A percentile compares a stretch with the other conserved stretches of the same genome.
phyloP scores from a whole-genome alignment of 2,888 invertebrate genomes.

The Idaea straminata region DNA sequence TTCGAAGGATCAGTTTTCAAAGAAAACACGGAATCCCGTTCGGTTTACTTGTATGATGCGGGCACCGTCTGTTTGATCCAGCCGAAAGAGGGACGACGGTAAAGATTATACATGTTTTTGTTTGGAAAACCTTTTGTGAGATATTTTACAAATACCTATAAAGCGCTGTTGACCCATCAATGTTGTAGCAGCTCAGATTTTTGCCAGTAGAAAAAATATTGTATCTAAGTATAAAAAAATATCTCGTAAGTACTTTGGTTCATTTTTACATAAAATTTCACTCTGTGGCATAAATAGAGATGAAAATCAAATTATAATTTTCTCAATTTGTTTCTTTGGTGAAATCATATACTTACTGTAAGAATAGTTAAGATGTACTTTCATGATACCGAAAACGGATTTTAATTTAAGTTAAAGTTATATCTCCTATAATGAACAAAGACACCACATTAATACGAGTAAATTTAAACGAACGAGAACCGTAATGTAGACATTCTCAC shows the following conservation, averaged over 20 bases:
- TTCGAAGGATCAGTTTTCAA: constrained; percentile 56
- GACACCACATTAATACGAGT: background rate
- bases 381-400: background rate
- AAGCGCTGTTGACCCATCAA: constrained; percentile 13
- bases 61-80: constrained; percentile 37
- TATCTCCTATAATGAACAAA: background rate
- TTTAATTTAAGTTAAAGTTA: background rate
- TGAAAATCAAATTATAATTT: too few relatives aligned
- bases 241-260: background rate
- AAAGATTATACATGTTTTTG: constrained; percentile 40
- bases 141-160: constrained; percentile 14
- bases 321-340: too few relatives aligned
- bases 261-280: too few relatives aligned
- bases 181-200: constrained; percentile 5
- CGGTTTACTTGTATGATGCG: constrained; percentile 40
- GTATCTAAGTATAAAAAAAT: background rate
- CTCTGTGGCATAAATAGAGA: too few relatives aligned
- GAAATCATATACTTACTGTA: background rate
- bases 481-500: constrained; percentile 32
- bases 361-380: background rate
- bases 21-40: constrained; percentile 54
- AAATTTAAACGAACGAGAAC: constrained; percentile 7
- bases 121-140: constrained; percentile 30
- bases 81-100: constrained; percentile 35
- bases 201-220: background rate